These are phyloP conservation scores for Rhopilema esculentum DNA, from an alignment of 30 jellyfish, hydroid and myxozoan species.

Conservation along the genomic window DNA sequence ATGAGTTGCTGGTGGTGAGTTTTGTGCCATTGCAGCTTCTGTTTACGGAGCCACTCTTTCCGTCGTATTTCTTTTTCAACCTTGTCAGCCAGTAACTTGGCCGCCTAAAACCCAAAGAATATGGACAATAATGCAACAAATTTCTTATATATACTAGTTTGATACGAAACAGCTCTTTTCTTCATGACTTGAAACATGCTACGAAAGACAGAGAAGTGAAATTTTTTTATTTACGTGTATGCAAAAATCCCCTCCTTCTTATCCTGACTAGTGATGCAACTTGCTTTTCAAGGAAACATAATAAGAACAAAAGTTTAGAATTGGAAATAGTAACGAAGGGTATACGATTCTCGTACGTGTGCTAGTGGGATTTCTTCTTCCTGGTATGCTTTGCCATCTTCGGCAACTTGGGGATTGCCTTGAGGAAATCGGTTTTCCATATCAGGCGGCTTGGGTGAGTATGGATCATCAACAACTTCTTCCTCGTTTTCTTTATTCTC, in stretches of 20 bases:
- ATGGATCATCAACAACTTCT: conserved; percentile 39
- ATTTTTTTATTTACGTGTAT: too few species aligned
- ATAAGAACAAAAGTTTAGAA: too few species aligned
- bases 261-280: too few species aligned
- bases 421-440: conserved; percentile 72
- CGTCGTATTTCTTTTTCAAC: conserved; percentile 55
- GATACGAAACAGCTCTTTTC: too few species aligned
- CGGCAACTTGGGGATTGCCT: conserved; percentile 30
- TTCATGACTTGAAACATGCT: too few species aligned
- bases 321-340: too few species aligned
- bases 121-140: background rate
- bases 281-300: too few species aligned
- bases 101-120: conserved; percentile 19
- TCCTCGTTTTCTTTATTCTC: conserved; percentile 14
- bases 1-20: conserved; percentile 2
- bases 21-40: conserved; percentile 31
- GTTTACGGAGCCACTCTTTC: conserved; percentile 52
- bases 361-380: conserved; percentile 62
- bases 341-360: conserved; percentile 4
- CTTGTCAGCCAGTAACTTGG: conserved; percentile 46
- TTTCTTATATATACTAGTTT: too few species aligned
- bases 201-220: too few species aligned
- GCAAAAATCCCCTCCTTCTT: too few species aligned
- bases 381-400: conserved; percentile 65
- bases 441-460: conserved; percentile 71